phyloP scores from a whole-genome alignment of 2,797 vertebrate species.

The Lutjanus argentimaculatus region DNA sequence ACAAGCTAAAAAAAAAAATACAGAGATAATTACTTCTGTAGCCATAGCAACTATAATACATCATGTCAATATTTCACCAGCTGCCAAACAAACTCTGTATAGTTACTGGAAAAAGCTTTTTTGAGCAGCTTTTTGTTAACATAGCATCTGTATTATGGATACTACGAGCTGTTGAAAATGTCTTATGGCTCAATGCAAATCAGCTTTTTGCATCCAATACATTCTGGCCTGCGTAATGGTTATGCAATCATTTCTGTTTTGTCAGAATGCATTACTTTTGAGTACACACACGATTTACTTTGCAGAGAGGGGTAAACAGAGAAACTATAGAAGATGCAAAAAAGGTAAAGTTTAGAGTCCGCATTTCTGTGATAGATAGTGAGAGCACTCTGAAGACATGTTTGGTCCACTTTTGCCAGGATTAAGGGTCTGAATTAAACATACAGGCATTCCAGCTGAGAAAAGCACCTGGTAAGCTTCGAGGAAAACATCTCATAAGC shows the following conservation, averaged over 20 bases:
- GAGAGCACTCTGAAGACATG: constrained; percentile 69
- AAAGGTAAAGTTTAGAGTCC: constrained; percentile 38
- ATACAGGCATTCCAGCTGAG: constrained; percentile 76
- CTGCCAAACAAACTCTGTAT: constrained; percentile 19
- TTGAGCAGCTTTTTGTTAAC: neutral
- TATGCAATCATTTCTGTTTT: constrained; percentile 4
- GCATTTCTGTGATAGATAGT: constrained; percentile 47
- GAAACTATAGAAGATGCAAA: constrained; percentile 32
- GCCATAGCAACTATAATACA: constrained; percentile 14
- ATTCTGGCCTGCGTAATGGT: neutral
- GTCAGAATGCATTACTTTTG: neutral
- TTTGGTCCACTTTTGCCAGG: constrained; percentile 79
- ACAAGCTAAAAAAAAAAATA: constrained; percentile 22
- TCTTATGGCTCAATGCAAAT: constrained; percentile 3
- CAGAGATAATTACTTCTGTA: constrained; percentile 29
- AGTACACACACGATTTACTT: neutral
- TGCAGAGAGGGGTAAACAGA: constrained; percentile 6
- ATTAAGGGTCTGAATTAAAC: constrained; percentile 83
- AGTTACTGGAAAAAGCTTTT: neutral
- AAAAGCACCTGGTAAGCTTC: constrained; percentile 82
- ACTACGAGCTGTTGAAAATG: neutral
- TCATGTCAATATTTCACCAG: constrained; percentile 49
- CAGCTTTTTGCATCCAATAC: neutral
- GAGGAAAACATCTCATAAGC: constrained; percentile 84
- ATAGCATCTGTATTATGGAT: constrained; percentile 2